Evolutionary conservation across 2,113 vertebrate genomes (phyloP), one percentile per base, ranked within the genome.

Genomic region (Odontophorus gujanensis): DNA sequence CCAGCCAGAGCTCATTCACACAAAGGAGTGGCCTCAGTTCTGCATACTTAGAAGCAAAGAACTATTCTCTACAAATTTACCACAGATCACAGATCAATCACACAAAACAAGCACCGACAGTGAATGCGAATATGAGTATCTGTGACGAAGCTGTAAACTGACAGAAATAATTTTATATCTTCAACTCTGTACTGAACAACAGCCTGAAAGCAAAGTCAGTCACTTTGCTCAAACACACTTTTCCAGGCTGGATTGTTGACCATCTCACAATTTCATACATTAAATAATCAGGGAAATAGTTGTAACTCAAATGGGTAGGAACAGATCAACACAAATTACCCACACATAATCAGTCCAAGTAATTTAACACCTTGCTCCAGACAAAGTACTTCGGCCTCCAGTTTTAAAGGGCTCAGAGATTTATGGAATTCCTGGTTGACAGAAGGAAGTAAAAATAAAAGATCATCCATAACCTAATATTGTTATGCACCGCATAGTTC

Each of bases 11-110:
- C 20, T 53, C 58, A 32, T 47, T 53, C 63, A 47, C 9, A 6
- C 67, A 1, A 53, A 47, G 12, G 11, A 63, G n/a, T 18, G 16
- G 16, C 36, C 26, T 58, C 43, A 40, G 2, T 51, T 51, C 34
- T 45, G 26, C 34, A 19, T 10, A n/a, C 11, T 28, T 17, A 47
- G 14, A 50, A 50, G 11, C 34, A 63, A 62, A 10, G 0, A 0
- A 9, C 26, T 34, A 5, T 11, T 66, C 36, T 50, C 36, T 58
- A 11, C 63, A 65, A 32, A 62, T 14, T 21, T n/a, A 24, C 18
- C 69, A 38, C 6, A 65, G 16, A 34, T 32, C 58, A 26, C 13
- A 65, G 18, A 32, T 10, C 25, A 81, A 53, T 50, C 25, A 3
- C 25, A 28, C 6, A 47, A 25, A 61, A 61, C 15, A 93, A 59